These are phyloP conservation scores for Noctua janthe DNA, from an alignment of 2,888 invertebrate species.

Conservation along the genomic window DNA sequence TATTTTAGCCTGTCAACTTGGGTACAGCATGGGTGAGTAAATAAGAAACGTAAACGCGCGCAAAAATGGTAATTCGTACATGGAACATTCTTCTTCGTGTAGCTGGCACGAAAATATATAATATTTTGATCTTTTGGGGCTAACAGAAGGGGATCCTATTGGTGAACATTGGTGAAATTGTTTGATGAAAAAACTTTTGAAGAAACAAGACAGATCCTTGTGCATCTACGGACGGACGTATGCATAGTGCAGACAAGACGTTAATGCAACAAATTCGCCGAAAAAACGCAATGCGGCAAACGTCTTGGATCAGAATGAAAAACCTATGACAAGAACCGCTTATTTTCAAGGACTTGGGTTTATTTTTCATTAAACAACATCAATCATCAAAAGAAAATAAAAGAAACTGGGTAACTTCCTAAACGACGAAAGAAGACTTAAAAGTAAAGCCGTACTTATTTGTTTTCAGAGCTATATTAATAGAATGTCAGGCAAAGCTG, in stretches of 20 bases:
- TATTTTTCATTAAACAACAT: not conserved
- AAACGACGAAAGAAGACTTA: slow-evolving; percentile 16
- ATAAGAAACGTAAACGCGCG: not conserved
- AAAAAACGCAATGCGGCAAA: not conserved
- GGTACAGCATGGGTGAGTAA: not conserved
- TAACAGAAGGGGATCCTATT: not conserved
- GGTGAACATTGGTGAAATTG: not conserved
- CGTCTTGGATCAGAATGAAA: not conserved
- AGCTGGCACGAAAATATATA: not conserved
- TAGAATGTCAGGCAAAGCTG: slow-evolving; percentile 36
- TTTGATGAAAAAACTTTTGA: not conserved
- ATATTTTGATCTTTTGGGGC: not conserved
- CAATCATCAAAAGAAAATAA: slow-evolving; percentile 2
- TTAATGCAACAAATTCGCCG: too few species aligned
- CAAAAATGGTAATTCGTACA: not conserved
- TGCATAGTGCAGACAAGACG: not conserved
- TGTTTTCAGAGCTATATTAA: slow-evolving; percentile 32
- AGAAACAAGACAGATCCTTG: not conserved
- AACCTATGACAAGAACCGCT: not conserved
- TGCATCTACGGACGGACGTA: not conserved
- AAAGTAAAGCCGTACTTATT: slow-evolving; percentile 16
- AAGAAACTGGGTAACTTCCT: slow-evolving; percentile 13
- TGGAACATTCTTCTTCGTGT: not conserved
- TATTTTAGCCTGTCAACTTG: not conserved
- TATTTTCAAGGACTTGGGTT: not conserved